Percentiles rank a stretch among this genome's conserved stretches.
These are phyloP conservation scores for Metellina segmentata DNA, from an alignment of 2,888 invertebrate genomes.

Conservation along the genomic window DNA sequence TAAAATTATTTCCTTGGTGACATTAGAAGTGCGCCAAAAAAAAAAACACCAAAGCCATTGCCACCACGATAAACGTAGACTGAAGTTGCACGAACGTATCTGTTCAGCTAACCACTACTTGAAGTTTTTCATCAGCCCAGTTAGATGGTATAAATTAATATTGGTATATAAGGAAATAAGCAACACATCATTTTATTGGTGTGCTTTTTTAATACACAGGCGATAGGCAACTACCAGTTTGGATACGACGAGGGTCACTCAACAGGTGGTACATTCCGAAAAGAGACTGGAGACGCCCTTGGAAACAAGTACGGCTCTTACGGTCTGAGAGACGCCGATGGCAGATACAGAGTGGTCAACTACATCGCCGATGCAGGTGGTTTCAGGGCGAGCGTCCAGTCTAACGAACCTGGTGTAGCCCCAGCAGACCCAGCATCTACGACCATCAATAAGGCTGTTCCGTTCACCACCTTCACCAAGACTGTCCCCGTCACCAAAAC, in stretches of 20 bases:
- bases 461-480: not conserved
- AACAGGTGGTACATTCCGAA: constrained; percentile 78
- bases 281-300: constrained; percentile 76
- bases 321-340: constrained; percentile 78
- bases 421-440: constrained; percentile 71
- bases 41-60: too few species aligned
- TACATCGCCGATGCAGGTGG: constrained; percentile 77
- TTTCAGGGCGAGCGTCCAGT: constrained; percentile 76
- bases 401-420: constrained; percentile 77
- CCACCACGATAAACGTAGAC: too few species aligned
- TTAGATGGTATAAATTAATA: too few species aligned
- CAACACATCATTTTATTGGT: too few species aligned
- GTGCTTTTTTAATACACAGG: constrained; percentile 41
- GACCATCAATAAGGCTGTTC: constrained; percentile 70
- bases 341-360: constrained; percentile 78
- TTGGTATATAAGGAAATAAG: too few species aligned
- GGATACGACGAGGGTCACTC: constrained; percentile 78
- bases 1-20: too few species aligned
- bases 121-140: too few species aligned
- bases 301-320: constrained; percentile 78
- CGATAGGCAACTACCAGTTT: constrained; percentile 77
- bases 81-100: too few species aligned
- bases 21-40: too few species aligned
- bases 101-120: too few species aligned
- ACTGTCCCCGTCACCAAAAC: not conserved